Evolutionary conservation across 2,797 vertebrate species (phyloP).

Genomic region (Enteromius viviparus): DNA sequence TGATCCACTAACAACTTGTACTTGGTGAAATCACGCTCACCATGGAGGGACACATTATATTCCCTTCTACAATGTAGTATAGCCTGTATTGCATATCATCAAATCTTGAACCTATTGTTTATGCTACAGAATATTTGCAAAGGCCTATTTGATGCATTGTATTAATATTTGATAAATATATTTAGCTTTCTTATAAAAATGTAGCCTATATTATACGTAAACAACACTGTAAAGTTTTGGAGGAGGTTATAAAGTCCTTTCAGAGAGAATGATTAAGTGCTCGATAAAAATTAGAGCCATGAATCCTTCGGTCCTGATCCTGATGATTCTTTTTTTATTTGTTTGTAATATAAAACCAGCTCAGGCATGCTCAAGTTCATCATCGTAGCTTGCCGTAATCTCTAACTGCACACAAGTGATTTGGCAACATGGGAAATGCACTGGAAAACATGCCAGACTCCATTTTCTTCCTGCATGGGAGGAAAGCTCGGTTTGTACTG

Average conservation of each 20-base stretch:
- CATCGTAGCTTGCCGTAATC: not conserved
- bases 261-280: not conserved
- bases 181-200: not conserved
- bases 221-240: not conserved
- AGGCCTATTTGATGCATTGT: not conserved
- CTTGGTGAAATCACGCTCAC: too few relatives aligned
- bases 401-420: slow-evolving; percentile 26
- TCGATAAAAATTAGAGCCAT: not conserved
- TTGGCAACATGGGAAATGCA: not conserved
- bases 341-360: not conserved
- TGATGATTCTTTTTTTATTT: not conserved
- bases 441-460: slow-evolving; percentile 1
- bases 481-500: slow-evolving; percentile 21
- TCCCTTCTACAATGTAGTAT: not conserved
- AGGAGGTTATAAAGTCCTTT: not conserved
- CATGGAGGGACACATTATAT: not conserved
- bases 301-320: not conserved
- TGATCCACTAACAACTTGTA: too few relatives aligned
- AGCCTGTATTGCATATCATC: not conserved
- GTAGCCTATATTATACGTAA: not conserved
- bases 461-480: slow-evolving; percentile 11
- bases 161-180: not conserved
- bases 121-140: not conserved
- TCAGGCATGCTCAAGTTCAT: not conserved
- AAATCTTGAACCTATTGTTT: not conserved